These are phyloP conservation scores for Pelobates cultripes DNA, from an alignment of 2,797 vertebrate species.

Conservation along the genomic window DNA sequence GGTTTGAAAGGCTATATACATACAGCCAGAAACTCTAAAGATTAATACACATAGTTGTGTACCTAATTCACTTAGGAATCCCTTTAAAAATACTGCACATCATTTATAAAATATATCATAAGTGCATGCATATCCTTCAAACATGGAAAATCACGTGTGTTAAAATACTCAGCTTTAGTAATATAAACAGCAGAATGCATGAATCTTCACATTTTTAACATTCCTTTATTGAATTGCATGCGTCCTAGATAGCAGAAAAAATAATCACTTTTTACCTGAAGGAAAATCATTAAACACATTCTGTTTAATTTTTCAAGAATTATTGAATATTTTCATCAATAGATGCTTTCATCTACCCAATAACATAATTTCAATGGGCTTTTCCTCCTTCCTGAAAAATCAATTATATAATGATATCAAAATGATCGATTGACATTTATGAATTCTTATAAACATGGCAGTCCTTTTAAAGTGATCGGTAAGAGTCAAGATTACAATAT, in stretches of 20 bases:
- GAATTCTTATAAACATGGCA: not conserved
- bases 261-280: not conserved
- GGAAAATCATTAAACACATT: not conserved
- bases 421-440: slow-evolving; percentile 34
- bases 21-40: too few relatives aligned
- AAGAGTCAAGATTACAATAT: slow-evolving; percentile 1
- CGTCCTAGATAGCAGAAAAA: not conserved
- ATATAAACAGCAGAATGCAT: not conserved
- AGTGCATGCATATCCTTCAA: not conserved
- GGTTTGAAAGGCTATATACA: too few relatives aligned
- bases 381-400: slow-evolving; percentile 2
- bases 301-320: not conserved
- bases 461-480: slow-evolving; percentile 6
- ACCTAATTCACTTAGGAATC: too few relatives aligned
- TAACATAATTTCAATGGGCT: not conserved
- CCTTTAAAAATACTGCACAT: too few relatives aligned
- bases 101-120: too few relatives aligned
- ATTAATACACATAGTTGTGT: too few relatives aligned
- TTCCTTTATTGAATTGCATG: not conserved
- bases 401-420: slow-evolving; percentile 34
- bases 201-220: not conserved
- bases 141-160: not conserved
- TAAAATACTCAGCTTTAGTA: not conserved
- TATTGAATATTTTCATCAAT: not conserved
- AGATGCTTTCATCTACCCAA: not conserved